Base-by-base conservation (phyloP, 2,113 vertebrate species). In the Gymnogyps californianus region DNA sequence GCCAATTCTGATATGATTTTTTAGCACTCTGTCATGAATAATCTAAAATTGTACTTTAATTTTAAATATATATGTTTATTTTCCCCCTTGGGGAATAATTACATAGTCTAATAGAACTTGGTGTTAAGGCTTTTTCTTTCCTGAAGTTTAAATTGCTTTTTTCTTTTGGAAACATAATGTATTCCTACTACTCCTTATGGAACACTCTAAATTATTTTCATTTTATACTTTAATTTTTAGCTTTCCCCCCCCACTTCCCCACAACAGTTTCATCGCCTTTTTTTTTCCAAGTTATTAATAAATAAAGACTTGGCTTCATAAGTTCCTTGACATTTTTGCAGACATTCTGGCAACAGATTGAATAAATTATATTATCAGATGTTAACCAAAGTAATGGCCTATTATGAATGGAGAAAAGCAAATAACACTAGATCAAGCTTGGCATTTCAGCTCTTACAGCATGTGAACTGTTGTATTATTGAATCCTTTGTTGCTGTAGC, bases 21-120 rank as follows among this genome's bases (percentile, higher is more conserved):
- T 91, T 91, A 94, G 29, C 82, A 61, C 66, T 94, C 49, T 96
- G 87, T 77, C 93, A 93, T 85, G 81, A 89, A 90, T 82, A 85
- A 82, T 90, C 78, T 93, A 87, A 94, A 91, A 85, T 44, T 2
- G 17, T 69, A 82, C 78, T 91, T 93, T 91, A 52, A 91, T 93
- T 90, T 96, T 87, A 93, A 90, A 90, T 85, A 87, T 94, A 82
- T 76, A 75, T 84, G 47, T 79, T 9, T 91, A 49, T 85, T 93
- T 95, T 40, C 28, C 52, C 66, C 89, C 65, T 64, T 70, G 59
- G 90, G 79, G 61, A 78, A 93, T 94, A 94, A 93, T 95, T 95
- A 81, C 46, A 40, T 69, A 81, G 88, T 92, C 85, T 95, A 92
- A 94, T 90, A 94, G 94, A 90, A 78, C 90, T 93, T 77, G 59